Evolutionary conservation across 2,113 vertebrate species (phyloP), one percentile per base, ranked within the genome.

Genomic region (Jacana jacana): DNA sequence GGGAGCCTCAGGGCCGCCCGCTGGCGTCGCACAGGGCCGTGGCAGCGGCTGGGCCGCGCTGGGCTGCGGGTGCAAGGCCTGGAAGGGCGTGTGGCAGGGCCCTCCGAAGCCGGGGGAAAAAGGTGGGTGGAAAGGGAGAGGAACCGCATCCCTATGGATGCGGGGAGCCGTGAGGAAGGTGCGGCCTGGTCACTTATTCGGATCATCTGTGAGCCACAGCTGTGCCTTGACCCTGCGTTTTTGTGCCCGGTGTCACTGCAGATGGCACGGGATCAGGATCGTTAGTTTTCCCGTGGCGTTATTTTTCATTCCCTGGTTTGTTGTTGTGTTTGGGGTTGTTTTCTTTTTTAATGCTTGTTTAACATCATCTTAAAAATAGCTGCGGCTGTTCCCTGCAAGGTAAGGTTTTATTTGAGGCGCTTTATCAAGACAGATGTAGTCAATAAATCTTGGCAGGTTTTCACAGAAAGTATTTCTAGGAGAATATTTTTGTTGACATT

Each of bases 321-420:
- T 18, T 79, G 4, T 37, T 37, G 24, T 24, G 4, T 52, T 17
- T 52, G 15, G 28, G 18, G 42, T 11, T n/a, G n/a, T n/a, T n/a
- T n/a, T n/a, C 33, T 35, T 60, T 30, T 22, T 20, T 22, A 30
- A 14, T 51, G 70, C 81, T 63, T 81, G 61, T 68, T 94, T 92
- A 82, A 91, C 89, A 96, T 73, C 7, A 6, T 72, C 92, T 92
- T 75, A 77, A 95, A 95, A 91, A 92, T 73, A 92, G 79, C 91
- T 91, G 70, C 75, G 81, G 93, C 91, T 85, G 78, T 44, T 91
- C 46, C 4, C 75, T 63, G 78, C 55, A 30, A 95, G 78, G 94
- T 65, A 66, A 16, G n/a, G 57, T 17, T 91, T 84, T 63, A 30
- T 86, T 88, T 97, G 95, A 95, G 89, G 77, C 14, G 58, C 81